phyloP scores from a whole-genome alignment of 2,113 vertebrate species.

The Cryptomyrus ogoouensis region DNA sequence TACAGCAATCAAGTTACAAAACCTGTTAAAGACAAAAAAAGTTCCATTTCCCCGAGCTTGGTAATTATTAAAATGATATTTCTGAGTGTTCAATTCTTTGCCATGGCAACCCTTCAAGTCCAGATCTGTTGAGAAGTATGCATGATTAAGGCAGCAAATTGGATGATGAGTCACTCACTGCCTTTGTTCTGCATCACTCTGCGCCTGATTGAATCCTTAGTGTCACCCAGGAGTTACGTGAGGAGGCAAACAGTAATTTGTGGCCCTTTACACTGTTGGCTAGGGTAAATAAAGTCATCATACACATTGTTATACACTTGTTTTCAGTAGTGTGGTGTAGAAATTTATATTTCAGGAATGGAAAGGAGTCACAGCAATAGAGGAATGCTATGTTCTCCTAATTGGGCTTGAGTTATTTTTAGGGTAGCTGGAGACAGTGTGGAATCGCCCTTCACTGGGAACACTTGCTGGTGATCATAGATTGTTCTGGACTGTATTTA shows the following conservation, averaged over 20 bases:
- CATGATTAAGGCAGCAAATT: background rate
- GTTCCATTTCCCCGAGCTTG: background rate
- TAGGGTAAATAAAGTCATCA: background rate
- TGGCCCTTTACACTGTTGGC: background rate
- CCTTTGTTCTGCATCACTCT: background rate
- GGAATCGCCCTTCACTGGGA: background rate
- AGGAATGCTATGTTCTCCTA: background rate
- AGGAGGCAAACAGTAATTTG: background rate
- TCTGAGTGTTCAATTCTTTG: background rate
- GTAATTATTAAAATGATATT: background rate
- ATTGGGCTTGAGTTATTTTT: background rate
- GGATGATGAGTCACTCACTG: conserved; percentile 12
- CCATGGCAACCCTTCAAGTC: background rate
- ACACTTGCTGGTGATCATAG: background rate
- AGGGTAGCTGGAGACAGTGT: background rate
- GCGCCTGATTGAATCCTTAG: background rate
- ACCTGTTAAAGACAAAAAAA: background rate
- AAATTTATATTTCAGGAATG: background rate
- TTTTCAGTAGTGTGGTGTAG: background rate
- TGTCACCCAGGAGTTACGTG: background rate
- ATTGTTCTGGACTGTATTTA: background rate
- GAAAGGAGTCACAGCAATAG: background rate
- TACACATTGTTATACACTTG: background rate
- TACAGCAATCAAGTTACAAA: background rate
- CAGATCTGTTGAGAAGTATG: background rate